A percentile compares a stretch with the other conserved stretches of the same genome.
These are phyloP conservation scores for Calameuta idolon DNA, from an alignment of 2,888 invertebrate genomes.

Conservation along the genomic window DNA sequence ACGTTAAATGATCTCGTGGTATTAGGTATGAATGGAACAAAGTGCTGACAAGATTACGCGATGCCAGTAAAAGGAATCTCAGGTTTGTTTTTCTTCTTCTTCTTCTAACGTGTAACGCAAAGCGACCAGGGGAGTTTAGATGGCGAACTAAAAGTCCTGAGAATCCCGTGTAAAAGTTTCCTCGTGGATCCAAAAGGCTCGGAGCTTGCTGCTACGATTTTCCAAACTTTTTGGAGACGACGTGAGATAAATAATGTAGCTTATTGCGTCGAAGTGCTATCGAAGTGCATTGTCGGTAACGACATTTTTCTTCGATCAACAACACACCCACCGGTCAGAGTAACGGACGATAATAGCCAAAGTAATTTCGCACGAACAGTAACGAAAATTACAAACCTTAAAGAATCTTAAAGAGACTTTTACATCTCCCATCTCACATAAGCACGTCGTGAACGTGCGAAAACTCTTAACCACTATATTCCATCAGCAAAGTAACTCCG, in stretches of 20 bases:
- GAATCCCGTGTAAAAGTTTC: not conserved
- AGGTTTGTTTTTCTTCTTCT: not conserved
- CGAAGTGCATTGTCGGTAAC: slow-evolving; percentile 15
- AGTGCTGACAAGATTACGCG: not conserved
- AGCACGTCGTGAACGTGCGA: slow-evolving; percentile 5
- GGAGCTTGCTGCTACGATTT: not conserved
- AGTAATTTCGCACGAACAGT: not conserved
- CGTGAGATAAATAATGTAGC: slow-evolving; percentile 49
- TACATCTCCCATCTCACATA: not conserved
- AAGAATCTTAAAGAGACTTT: not conserved
- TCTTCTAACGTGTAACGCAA: not conserved
- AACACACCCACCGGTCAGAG: not conserved
- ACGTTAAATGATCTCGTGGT: not conserved
- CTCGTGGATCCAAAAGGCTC: not conserved
- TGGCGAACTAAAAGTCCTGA: not conserved
- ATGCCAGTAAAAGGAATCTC: not conserved
- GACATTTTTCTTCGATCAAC: not conserved
- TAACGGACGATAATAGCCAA: not conserved
- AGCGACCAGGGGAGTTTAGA: not conserved
- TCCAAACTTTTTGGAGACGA: slow-evolving; percentile 27
- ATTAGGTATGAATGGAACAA: not conserved
- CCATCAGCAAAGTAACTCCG: slow-evolving; percentile 16
- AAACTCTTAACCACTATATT: slow-evolving; percentile 23
- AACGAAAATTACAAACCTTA: not conserved
- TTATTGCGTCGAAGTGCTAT: slow-evolving; percentile 46